Evolutionary conservation across 2,113 vertebrate species (phyloP).

Genomic region (Neomonachus schauinslandi): DNA sequence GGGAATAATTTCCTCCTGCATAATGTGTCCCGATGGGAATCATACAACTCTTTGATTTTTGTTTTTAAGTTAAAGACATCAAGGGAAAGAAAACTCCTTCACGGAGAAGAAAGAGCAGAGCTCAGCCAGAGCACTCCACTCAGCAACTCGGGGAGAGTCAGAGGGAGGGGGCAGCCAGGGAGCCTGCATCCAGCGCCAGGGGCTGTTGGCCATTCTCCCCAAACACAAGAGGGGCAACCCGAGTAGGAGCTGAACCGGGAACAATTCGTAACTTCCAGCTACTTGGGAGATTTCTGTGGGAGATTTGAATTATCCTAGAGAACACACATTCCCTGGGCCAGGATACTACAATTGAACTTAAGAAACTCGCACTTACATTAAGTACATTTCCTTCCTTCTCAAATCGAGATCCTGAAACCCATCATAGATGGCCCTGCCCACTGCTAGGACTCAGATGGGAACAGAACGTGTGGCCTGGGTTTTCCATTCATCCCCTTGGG

Average conservation of each 20-base stretch:
- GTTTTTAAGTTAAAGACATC: slow-evolving; percentile 80
- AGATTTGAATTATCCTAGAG: neutral
- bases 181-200: neutral
- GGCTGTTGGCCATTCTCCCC: neutral
- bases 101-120: neutral
- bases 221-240: slow-evolving; percentile 29
- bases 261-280: neutral
- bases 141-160: slow-evolving; percentile 42
- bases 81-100: slow-evolving; percentile 38
- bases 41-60: slow-evolving; percentile 70
- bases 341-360: neutral
- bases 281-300: neutral
- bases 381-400: neutral
- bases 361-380: neutral
- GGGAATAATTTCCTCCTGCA: slow-evolving; percentile 83
- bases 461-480: no score
- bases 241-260: slow-evolving; percentile 46
- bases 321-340: neutral
- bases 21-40: slow-evolving; percentile 74
- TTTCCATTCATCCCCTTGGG: neutral
- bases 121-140: slow-evolving; percentile 51
- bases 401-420: neutral
- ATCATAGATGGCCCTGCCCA: neutral
- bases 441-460: neutral
- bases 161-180: neutral